Percentiles rank a stretch among this genome's conserved stretches.
Evolutionary conservation across 2,797 vertebrate genomes (phyloP).

Genomic region (Clarias laeviceps): DNA sequence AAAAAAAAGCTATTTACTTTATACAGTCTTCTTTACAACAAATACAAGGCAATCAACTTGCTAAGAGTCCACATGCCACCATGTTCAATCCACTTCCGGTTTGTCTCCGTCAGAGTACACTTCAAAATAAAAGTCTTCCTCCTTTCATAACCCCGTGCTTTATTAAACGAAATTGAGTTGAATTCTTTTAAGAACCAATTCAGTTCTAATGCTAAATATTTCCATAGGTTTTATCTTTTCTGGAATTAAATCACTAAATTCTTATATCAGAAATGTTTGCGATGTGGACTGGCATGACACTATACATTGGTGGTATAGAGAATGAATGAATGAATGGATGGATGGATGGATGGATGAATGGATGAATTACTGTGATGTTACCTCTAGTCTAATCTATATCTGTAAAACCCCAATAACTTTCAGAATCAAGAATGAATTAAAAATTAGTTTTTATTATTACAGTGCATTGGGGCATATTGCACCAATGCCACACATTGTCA

Average conservation of each 20-base stretch:
- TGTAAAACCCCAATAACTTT: neutral
- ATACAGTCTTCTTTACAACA: neutral
- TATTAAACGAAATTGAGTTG: neutral
- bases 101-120: neutral
- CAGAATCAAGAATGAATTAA: too few relatives aligned
- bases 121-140: constrained; percentile 42
- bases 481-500: neutral
- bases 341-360: neutral
- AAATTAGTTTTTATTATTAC: too few relatives aligned
- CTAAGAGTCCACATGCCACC: constrained; percentile 34
- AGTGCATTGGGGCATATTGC: neutral
- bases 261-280: neutral
- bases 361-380: neutral
- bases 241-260: neutral
- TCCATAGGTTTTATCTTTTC: neutral
- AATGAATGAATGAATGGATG: neutral
- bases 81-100: constrained; percentile 19
- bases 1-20: neutral
- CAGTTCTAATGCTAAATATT: neutral
- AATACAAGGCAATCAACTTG: neutral
- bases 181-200: neutral
- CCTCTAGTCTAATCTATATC: neutral
- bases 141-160: too few relatives aligned
- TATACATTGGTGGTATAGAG: too few relatives aligned
- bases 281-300: neutral